These are phyloP conservation scores for Gymnoscopelus microlampas DNA, from an alignment of 2,797 vertebrate genomes.

Conservation along the genomic window DNA sequence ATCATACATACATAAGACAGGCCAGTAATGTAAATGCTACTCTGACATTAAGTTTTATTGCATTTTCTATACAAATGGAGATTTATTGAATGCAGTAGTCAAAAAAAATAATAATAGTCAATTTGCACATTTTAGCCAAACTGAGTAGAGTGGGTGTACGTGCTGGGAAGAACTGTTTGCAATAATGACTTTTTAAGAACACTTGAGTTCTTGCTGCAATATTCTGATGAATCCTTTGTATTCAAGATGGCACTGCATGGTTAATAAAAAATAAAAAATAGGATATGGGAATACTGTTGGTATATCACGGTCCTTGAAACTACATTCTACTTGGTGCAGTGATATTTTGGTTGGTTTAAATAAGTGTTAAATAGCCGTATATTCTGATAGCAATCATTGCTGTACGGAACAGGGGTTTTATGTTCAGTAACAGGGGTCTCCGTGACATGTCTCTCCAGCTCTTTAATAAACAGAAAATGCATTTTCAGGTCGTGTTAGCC, in stretches of 20 bases:
- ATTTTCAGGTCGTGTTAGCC: too few relatives aligned
- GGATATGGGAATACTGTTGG: conserved; percentile 18
- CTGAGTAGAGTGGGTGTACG: background rate
- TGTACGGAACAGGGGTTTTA: too few relatives aligned
- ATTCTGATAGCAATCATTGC: too few relatives aligned
- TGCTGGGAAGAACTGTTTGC: conserved; percentile 22
- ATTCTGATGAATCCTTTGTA: conserved; percentile 15
- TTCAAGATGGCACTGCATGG: conserved; percentile 56
- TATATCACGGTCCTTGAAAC: background rate
- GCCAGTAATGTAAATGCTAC: background rate
- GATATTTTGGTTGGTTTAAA: too few relatives aligned
- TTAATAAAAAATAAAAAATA: conserved; percentile 39
- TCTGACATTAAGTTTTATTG: background rate
- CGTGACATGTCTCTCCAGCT: too few relatives aligned
- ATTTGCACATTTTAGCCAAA: conserved; percentile 34
- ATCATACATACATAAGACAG: background rate
- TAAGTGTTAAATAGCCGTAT: too few relatives aligned
- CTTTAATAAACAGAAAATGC: too few relatives aligned
- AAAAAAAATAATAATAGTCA: background rate
- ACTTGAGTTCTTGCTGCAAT: conserved; percentile 12
- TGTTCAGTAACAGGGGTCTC: too few relatives aligned
- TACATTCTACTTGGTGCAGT: too few relatives aligned
- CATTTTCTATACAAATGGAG: conserved; percentile 19
- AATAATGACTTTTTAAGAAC: conserved; percentile 9
- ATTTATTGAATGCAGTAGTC: conserved; percentile 24